Base-by-base conservation (phyloP, 2,113 vertebrate species). In the Bufo gargarizans region DNA sequence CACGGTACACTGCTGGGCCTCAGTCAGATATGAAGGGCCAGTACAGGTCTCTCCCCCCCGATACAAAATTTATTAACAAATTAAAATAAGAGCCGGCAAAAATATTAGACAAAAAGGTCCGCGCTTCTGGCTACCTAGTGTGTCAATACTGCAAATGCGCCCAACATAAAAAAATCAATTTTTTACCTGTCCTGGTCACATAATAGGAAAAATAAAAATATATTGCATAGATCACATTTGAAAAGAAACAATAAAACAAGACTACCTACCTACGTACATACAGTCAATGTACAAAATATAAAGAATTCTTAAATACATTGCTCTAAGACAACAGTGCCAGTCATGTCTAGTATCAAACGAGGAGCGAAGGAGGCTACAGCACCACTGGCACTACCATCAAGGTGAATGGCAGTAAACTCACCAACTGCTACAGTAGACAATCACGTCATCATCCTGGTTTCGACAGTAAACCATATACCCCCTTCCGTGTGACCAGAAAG, bases 191-290 rank as follows among this genome's bases (percentile, higher is more conserved):
- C 20, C 71, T 65, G 45, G 11, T 88, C 79, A 82, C 6, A 61
- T 22, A 84, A 7, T 67, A 43, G 3, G 22, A 45, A 61, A 81
- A 80, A 58, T 14, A 58, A 80, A 77, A 61, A 84, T 58, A 43
- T 84, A 95, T 97, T 97, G 97, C 97, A 99, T 97, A 98, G 96
- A 95, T 96, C 96, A 96, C 95, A 92, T 93, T 94, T 69, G 83
- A 71, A 77, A 77, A 58, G 55, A 59, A 76, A 77, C 11, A 33
- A 61, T n/a, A 33, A 74, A 86, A 78, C 58, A 22, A 61, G 43
- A 90, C 93, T 93, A 94, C 94, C 93, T 95, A 47, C 16, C 71
- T 47, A 47, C 14, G 71, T 47, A 93, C 95, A 94, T 92, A 95
- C 93, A 95, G 92, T 94, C 93, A 93, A 91, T 95, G 94, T 95